Evolutionary conservation across 1,140 invertebrate species (phyloP), one percentile per base, ranked within the genome.

Genomic region (Propsilocerus akamusi): DNA sequence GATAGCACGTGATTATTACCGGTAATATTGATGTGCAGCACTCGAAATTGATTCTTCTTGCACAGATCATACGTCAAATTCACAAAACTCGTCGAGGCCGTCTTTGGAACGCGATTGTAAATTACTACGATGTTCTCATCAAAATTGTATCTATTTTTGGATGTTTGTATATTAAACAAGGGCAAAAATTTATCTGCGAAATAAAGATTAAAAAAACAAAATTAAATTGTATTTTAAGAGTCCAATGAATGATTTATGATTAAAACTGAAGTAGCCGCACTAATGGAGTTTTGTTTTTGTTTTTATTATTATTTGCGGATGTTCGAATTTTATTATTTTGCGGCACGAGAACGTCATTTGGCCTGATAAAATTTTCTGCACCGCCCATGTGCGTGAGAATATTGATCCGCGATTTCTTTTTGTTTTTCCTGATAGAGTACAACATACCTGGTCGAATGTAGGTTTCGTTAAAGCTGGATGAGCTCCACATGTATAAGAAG

Each of bases 31-130:
- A 99, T 81, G 72, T 98, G 95, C 53, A 98, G 69, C n/a, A 91
- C 86, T 68, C 89, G 81, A 66, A 91, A 98, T 56, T 81, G 80
- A 70, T 98, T 97, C 53, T 72, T 76, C 58, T 85, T 83, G 65
- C 92, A 97, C 17, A 98, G 69, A 70, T 97, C 94, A 66, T 99
- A 99, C 4, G 88, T 91, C 50, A 99, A 80, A 55, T 94, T 94
- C 49, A 97, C 90, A 63, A 99, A 93, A 65, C 92, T 97, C 4
- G 96, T 99, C 5, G 94, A 97, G 5, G 86, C 96, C n/a, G 95
- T 98, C 70, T 99, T 99, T 14, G 96, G 96, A 26, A 98, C 91
- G 62, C 94, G 75, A 67, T 98, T 97, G 66, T 96, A 97, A 55
- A 97, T 86, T 28, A 97, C 75, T 25, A 96, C 74, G 48, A 80